Evolutionary conservation across 2,797 vertebrate genomes (phyloP).

Genomic region (Cyprinella venusta): DNA sequence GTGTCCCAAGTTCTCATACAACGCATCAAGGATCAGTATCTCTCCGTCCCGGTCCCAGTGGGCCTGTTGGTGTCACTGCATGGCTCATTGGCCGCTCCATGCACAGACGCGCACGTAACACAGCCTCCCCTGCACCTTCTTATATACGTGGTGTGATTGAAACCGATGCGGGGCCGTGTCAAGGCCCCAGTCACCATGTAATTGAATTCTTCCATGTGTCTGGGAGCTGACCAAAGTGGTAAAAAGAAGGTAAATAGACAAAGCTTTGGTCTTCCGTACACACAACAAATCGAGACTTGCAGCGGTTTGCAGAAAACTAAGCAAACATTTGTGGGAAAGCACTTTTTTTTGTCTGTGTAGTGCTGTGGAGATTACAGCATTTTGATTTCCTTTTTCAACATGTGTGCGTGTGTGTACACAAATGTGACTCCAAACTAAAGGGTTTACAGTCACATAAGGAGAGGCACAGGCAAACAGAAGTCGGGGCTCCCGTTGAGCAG

Average conservation of each 20-base stretch:
- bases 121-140: conserved; percentile 63
- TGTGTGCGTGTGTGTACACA: not conserved
- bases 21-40: conserved; percentile 14
- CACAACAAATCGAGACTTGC: conserved; percentile 47
- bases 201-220: conserved; percentile 78
- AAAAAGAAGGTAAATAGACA: conserved; percentile 71
- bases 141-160: conserved; percentile 72
- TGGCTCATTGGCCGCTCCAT: conserved; percentile 66
- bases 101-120: conserved; percentile 57
- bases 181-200: conserved; percentile 70
- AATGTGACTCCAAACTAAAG: not conserved
- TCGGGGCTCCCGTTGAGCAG: not conserved
- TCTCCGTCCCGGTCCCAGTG: conserved; percentile 16
- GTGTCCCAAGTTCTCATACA: not conserved
- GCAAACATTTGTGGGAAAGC: conserved; percentile 44
- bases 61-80: conserved; percentile 54
- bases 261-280: conserved; percentile 51
- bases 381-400: conserved; percentile 5
- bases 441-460: conserved; percentile 5
- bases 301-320: conserved; percentile 40
- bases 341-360: not conserved
- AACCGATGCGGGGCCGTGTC: conserved; percentile 75
- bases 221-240: conserved; percentile 71
- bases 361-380: not conserved
- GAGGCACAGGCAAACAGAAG: conserved; percentile 13